Percentiles rank a stretch among this genome's conserved stretches.
Conservation (phyloP, 2,113 vertebrate genomes). For the Pontoporia blainvillei region DNA sequence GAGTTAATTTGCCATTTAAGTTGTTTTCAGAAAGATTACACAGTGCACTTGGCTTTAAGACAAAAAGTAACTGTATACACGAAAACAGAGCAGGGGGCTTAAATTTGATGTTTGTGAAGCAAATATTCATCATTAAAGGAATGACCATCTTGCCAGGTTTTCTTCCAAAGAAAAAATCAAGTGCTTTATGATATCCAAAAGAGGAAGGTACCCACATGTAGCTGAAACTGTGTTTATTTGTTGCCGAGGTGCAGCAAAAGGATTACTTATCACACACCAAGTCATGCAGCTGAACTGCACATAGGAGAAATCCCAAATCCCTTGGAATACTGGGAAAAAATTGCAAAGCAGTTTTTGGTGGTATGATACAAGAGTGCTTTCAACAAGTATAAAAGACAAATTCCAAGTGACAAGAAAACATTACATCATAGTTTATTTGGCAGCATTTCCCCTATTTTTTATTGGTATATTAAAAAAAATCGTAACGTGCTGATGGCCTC, state of each 20-base stretch:
- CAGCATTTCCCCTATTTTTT: neutral
- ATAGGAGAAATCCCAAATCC: neutral
- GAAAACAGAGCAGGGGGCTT: constrained; percentile 1
- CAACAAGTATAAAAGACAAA: constrained; percentile 1
- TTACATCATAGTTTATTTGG: neutral
- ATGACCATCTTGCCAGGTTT: neutral
- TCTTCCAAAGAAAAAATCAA: neutral
- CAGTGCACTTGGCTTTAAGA: neutral
- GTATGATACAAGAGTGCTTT: neutral
- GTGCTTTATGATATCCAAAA: neutral
- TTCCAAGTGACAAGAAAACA: neutral
- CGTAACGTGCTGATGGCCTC: neutral
- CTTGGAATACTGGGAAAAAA: neutral
- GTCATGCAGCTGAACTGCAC: neutral
- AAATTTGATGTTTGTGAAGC: constrained; percentile 3
- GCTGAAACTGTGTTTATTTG: constrained; percentile 22
- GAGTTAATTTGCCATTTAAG: neutral
- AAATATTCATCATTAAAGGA: constrained; percentile 37
- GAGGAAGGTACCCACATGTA: neutral
- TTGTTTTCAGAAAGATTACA: constrained; percentile 1
- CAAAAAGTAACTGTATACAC: neutral
- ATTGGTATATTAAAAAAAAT: neutral
- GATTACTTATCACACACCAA: neutral
- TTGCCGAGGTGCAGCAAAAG: neutral
- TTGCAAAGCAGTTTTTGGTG: neutral